Base-by-base conservation (phyloP, 1,140 invertebrate species). In the Bombus turneri region DNA sequence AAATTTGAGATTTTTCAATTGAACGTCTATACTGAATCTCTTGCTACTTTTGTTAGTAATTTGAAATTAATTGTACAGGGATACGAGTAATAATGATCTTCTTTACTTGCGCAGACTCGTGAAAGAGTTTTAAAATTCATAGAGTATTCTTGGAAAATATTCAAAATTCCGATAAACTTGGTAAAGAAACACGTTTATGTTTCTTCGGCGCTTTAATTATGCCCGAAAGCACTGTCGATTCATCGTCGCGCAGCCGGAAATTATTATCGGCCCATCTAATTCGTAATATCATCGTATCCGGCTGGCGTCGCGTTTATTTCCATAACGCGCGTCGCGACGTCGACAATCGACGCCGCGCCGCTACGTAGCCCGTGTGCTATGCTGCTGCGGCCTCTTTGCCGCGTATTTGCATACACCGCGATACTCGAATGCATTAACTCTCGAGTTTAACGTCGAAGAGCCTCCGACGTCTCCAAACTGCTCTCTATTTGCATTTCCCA, bases 401-500 rank as follows among this genome's bases (percentile, higher is more conserved):
- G 15, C 12, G 76, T 57, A 85, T 85, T 80, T 85, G 83, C 83
- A 85, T 80, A 78, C 81, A 25, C 73, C n/a, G 74, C 74, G 81
- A 83, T 83, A 85, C 83, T 77, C 76, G 69, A 85, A 85, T 85
- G 68, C 83, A 85, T 85, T 85, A 85, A 80, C 83, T 69, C 68
- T 57, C 57, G 76, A 80, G 83, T 69, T 85, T 73, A 69, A 83
- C 81, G 47, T 47, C 73, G 81, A 76, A 68, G 43, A 43, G 59
- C 41, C 81, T 75, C 25, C 72, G 25, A 53, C 83, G 83, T 79
- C 82, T 84, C 83, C 53, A 79, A 84, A 84, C 83, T 84, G 47
- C 75, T 39, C 75, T 72, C 64, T 84, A 85, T 85, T 85, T 85
- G 77, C 83, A 85, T 85, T 80, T 53, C 66, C 68, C 83, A 22